Evolutionary conservation across 2,797 vertebrate genomes (phyloP).

Genomic region (Hypotaenidia philippensis): DNA sequence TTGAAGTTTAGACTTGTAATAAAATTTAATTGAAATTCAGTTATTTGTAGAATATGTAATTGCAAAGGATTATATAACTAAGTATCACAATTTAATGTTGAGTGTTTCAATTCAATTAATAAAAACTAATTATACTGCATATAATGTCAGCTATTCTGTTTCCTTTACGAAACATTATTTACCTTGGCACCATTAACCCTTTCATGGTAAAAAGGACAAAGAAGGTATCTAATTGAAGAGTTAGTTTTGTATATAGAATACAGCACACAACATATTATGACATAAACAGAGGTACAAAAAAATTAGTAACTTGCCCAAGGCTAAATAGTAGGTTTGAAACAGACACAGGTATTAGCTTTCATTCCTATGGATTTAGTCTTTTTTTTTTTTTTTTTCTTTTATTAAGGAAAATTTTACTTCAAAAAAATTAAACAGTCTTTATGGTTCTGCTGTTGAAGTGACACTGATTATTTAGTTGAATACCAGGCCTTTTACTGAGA

Average conservation of each 20-base stretch:
- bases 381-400: neutral
- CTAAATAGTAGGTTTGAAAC: neutral
- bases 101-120: neutral
- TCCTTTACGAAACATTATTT: neutral
- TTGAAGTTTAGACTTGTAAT: neutral
- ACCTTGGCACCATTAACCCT: neutral
- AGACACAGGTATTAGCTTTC: neutral
- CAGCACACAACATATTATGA: neutral
- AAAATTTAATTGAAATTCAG: neutral
- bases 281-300: neutral
- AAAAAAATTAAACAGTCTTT: conserved; percentile 11
- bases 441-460: neutral
- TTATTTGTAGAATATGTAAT: neutral
- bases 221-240: neutral
- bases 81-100: neutral
- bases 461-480: conserved; percentile 4
- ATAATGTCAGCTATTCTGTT: neutral
- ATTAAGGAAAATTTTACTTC: neutral
- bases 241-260: neutral
- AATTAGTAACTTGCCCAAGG: neutral
- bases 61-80: neutral
- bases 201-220: neutral
- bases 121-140: neutral
- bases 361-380: neutral
- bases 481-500: neutral